Base-by-base conservation (phyloP, 2,113 vertebrate species). In the Colinus virginianus region DNA sequence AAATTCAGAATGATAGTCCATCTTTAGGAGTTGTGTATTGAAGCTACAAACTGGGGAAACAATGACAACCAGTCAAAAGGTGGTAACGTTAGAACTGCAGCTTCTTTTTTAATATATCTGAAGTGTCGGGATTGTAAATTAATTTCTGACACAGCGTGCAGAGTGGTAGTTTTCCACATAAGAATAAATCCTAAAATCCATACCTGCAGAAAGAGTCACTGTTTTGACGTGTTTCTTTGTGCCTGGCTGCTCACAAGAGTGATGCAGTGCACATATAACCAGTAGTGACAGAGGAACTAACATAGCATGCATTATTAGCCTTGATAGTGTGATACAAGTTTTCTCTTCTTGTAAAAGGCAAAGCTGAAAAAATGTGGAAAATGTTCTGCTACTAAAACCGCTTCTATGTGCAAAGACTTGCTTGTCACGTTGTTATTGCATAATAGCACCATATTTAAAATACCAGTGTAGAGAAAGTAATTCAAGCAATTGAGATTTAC, bases 281-380 rank as follows among this genome's bases (percentile, higher is more conserved):
- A 26, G 30, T 38, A 80, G 34, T 64, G 58, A 92, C 59, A 90
- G 71, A 14, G 74, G 40, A 76, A 21, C 23, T 80, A 46, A 79
- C 36, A 38, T 49, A 53, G 14, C 49, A 45, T 53, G n/a, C 40
- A 15, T 28, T 79, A 14, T 66, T 91, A 58, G 42, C 30, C n/a
- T 48, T 49, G 58, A 26, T 81, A 80, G 28, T 32, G 25, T 28
- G 66, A 69, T n/a, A 77, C 10, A 6, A 32, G 34, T 21, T 84
- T 88, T 84, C 40, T 88, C 45, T 51, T 92, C 91, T 82, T 87
- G 34, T 69, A 55, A 95, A 96, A 96, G 71, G 21, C 43, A 84
- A 63, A 83, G 61, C 66, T 34, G 66, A 43, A 78, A 56, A 74
- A 87, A 38, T 12, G 14, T 11, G 21, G 51, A 25, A 58, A 78